Conservation (phyloP, 1,140 invertebrate genomes). For the Subanguina moxae region DNA sequence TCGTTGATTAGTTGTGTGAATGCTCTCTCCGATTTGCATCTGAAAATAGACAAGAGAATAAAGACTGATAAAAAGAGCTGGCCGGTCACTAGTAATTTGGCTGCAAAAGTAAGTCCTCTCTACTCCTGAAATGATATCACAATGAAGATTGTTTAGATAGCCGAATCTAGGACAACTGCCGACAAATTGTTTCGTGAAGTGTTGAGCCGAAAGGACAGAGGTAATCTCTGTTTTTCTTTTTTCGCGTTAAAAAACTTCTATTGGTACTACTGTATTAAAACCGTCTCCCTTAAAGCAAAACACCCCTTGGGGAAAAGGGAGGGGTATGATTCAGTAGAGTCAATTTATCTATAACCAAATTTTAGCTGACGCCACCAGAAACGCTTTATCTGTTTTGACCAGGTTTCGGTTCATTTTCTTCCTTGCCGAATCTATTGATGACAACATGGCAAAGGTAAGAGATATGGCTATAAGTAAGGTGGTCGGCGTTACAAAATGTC, state of each 20-base stretch:
- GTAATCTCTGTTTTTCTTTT: background rate
- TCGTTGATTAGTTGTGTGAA: conserved; percentile 58
- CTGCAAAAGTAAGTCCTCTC: conserved; percentile 25
- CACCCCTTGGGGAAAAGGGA: too few relatives aligned
- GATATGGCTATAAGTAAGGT: too few relatives aligned
- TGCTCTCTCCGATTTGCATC: conserved; percentile 48
- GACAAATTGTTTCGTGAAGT: conserved; percentile 91
- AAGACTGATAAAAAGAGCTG: conserved; percentile 35
- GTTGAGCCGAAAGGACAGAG: conserved; percentile 76
- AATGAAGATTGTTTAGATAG: conserved; percentile 50
- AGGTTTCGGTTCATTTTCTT: conserved; percentile 88
- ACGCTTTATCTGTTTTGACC: conserved; percentile 84
- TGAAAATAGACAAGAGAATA: conserved; percentile 31
- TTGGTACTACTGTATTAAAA: too few relatives aligned
- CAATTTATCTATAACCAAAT: background rate
- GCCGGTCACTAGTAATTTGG: conserved; percentile 39
- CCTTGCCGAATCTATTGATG: conserved; percentile 81
- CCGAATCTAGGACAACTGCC: conserved; percentile 82
- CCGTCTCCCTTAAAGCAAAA: too few relatives aligned
- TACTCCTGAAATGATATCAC: background rate
- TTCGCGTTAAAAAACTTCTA: background rate
- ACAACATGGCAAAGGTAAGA: conserved; percentile 75
- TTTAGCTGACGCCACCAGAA: conserved; percentile 85
- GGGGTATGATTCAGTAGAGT: too few relatives aligned
- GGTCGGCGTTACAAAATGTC: too few relatives aligned